Evolutionary conservation across 2,888 invertebrate genomes (phyloP), one percentile per base, ranked within the genome.

Genomic region (Poecilobothrus nobilitatus): DNA sequence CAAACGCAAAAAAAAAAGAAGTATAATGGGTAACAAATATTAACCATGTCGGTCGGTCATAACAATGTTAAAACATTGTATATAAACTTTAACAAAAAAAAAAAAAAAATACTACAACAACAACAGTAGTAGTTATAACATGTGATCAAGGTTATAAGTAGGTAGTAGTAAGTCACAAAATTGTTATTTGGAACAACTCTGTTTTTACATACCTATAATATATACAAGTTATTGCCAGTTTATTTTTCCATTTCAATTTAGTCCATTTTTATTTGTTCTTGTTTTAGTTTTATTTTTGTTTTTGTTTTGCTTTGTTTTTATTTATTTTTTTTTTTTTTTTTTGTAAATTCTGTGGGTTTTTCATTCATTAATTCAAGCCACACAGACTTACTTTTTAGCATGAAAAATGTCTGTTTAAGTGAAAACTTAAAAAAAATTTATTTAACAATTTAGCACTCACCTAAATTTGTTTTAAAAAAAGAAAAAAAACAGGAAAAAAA

Each of bases 361-460:
- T 53, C 53, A 53, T 53, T 53, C 53, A 53, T 18, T 53, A 6
- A 53, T 41, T 12, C 9, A 41, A 18, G n/a, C 4, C 53, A 6
- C 53, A 53, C 3, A 53, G 18, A 53, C 7, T 9, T 18, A 15
- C 9, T 10, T 37, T 37, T 37, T 37, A 8, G 37, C 12, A 8
- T 37, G 2, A 27, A 27, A 27, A 27, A 5, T 8, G 37, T 37
- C 18, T 6, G n/a, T 41, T 41, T 53, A 18, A 53, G 53, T 53
- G 53, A 53, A 53, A 53, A 53, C 53, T 53, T 53, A 18, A 53
- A 9, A 53, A 9, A 27, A 53, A 53, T 53, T 53, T 53, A 53
- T 53, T 53, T 53, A 53, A 53, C 53, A 15, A 53, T 53, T 53
- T 53, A 53, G 18, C 53, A 53, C 53, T 53, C 53, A 53, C 53